Conservation (phyloP, 2,113 vertebrate genomes). For the Dasyprocta punctata region DNA sequence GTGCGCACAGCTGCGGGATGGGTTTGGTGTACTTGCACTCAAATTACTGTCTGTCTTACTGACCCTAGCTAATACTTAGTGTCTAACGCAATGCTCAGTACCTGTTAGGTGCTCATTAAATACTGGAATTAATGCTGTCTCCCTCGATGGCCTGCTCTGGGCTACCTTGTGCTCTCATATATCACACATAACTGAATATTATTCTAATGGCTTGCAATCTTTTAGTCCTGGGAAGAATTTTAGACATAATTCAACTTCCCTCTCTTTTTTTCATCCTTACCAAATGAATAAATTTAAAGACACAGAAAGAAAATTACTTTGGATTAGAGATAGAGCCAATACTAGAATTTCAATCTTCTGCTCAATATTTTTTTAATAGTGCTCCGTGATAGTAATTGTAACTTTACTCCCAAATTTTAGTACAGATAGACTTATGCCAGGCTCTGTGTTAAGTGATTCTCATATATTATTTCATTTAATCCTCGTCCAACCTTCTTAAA, state of each 20-base stretch:
- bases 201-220: neutral
- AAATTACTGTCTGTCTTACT: neutral
- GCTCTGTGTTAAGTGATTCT: neutral
- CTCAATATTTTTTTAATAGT: neutral
- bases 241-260: neutral
- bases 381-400: neutral
- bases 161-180: neutral
- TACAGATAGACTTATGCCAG: neutral
- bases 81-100: neutral
- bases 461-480: slow-evolving; percentile 7
- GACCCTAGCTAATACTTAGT: neutral
- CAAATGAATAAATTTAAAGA: slow-evolving; percentile 33
- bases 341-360: neutral
- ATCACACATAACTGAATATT: neutral
- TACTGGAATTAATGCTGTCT: neutral
- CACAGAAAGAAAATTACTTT: neutral
- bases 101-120: neutral
- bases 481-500: neutral
- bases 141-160: neutral
- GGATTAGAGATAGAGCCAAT: neutral
- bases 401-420: neutral
- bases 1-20: neutral
- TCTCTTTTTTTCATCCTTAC: neutral
- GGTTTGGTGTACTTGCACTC: neutral
- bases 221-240: slow-evolving; percentile 33